A percentile compares a stretch with the other conserved stretches of the same genome.
Conservation (phyloP, 2,888 invertebrate genomes). For the Carpatolechia fugitivella region DNA sequence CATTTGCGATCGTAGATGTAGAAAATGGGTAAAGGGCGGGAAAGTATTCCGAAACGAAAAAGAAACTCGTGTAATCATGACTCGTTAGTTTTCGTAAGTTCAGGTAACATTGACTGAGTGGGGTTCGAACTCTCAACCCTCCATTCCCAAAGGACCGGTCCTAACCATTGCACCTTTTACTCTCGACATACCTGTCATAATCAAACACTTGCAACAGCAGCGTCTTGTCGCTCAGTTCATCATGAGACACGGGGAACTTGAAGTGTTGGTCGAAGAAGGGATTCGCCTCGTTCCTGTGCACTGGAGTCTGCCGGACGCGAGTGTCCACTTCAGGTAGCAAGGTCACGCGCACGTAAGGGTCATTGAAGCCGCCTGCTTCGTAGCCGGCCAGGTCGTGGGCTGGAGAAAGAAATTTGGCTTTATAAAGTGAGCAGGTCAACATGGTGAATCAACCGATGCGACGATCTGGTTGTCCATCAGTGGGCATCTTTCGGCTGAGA, state of each 20-base stretch:
- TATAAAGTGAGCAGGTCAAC: no score
- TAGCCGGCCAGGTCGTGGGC: slow-evolving; percentile 91
- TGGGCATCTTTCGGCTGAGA: no score
- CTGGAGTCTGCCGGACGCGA: slow-evolving; percentile 90
- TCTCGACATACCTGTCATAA: slow-evolving; percentile 75
- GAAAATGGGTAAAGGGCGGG: no score
- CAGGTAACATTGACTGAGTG: no score
- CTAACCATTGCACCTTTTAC: no score
- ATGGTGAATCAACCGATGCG: no score
- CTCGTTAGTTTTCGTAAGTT: no score
- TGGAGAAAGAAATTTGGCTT: slow-evolving; percentile 45
- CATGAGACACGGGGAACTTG: slow-evolving; percentile 94
- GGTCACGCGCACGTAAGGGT: slow-evolving; percentile 91
- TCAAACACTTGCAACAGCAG: slow-evolving; percentile 86
- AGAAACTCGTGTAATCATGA: no score
- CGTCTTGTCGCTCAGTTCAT: slow-evolving; percentile 89
- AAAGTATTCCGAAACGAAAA: no score
- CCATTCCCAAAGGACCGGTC: no score
- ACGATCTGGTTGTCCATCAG: no score
- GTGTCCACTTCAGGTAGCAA: slow-evolving; percentile 91
- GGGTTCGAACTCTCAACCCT: no score
- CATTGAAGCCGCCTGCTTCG: slow-evolving; percentile 92
- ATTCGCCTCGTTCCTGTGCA: slow-evolving; percentile 90
- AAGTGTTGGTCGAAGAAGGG: slow-evolving; percentile 95
- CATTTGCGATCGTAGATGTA: not conserved